Conservation (phyloP, 2,888 invertebrate genomes). For the Drosophila melanosoma region DNA sequence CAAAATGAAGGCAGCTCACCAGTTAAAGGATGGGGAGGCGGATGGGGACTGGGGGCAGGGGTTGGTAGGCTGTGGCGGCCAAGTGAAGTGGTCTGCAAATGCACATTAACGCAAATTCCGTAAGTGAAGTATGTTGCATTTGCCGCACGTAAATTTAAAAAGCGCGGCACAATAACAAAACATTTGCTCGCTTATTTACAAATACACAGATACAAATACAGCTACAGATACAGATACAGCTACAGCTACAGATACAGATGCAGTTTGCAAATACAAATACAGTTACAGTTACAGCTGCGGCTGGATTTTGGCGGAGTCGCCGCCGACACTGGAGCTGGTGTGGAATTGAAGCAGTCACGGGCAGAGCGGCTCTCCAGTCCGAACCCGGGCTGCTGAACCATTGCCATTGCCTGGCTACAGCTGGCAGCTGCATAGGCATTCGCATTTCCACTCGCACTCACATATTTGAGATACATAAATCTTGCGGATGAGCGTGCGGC, state of each 20-base stretch:
- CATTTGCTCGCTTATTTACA: constrained; percentile 65
- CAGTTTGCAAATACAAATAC: constrained; percentile 9
- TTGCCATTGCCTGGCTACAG: constrained; percentile 30
- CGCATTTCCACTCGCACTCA: constrained; percentile 64
- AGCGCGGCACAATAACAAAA: constrained; percentile 78
- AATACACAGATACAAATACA: constrained; percentile 38
- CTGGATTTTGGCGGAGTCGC: constrained; percentile 43
- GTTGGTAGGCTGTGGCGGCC: constrained; percentile 21
- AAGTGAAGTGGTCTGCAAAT: constrained; percentile 82
- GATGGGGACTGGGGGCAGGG: too few relatives aligned
- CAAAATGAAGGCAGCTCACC: constrained; percentile 64
- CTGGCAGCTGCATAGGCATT: constrained; percentile 74
- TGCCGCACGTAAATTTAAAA: constrained; percentile 82
- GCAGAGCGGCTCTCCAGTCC: constrained; percentile 23
- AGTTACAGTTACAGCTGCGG: constrained; percentile 39
- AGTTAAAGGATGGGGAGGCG: not conserved
- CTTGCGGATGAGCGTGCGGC: constrained; percentile 73
- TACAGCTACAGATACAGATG: constrained; percentile 23
- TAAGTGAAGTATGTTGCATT: constrained; percentile 82
- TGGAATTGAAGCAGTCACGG: constrained; percentile 50
- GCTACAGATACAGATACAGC: constrained; percentile 23
- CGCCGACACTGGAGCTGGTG: constrained; percentile 35
- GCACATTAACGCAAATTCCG: constrained; percentile 81
- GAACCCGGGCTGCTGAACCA: constrained; percentile 2
- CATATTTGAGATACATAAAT: constrained; percentile 81